Base-by-base conservation (phyloP, 2,888 invertebrate species). In the Tridacna crocea region DNA sequence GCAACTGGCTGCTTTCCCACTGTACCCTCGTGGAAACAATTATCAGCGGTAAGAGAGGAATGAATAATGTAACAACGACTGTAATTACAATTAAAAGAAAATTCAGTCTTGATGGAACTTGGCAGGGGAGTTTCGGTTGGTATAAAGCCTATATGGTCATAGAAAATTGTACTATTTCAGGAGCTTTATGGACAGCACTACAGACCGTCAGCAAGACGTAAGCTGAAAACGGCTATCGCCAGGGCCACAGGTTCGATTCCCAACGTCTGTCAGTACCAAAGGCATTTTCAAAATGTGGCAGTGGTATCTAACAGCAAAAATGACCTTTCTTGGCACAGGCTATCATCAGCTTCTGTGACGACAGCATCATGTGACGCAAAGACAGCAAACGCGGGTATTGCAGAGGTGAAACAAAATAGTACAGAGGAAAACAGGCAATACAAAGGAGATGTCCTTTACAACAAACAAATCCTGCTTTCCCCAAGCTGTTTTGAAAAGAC, bases 111-210 rank as follows among this genome's bases (percentile, higher is more conserved):
- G 51, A 51, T 51, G 51, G 12, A 11, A 11, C 11, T 51, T 15
- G 51, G 51, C 11, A 11, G 11, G 51, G 51, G 51, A 13, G 51
- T 51, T 51, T 51, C 15, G 11, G 51, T 15, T 51, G 15, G 51
- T 11, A 13, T 51, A 51, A n/a, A n/a, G n/a, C n/a, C n/a, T n/a
- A 36, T 36, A 36, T 36, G 36, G 36, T 4, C 8, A 36, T 36
- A 36, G 36, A 36, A 36, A 36, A 36, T 36, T 36, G 36, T 36
- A 36, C 36, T 36, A 4, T 36, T 46, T 26, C 75, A 75, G 75
- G 75, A 75, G 48, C 47, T 75, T 19, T 75, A 75, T 48, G 75
- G 65, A 0, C 65, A 65, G 36, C 61, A 75, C 19, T 75, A 75
- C 24, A 63, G 66, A 36, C 75, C 75, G 15, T 75, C 75, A 0